Evolutionary conservation across 2,113 vertebrate genomes (phyloP).

Genomic region (Bombycilla garrulus): DNA sequence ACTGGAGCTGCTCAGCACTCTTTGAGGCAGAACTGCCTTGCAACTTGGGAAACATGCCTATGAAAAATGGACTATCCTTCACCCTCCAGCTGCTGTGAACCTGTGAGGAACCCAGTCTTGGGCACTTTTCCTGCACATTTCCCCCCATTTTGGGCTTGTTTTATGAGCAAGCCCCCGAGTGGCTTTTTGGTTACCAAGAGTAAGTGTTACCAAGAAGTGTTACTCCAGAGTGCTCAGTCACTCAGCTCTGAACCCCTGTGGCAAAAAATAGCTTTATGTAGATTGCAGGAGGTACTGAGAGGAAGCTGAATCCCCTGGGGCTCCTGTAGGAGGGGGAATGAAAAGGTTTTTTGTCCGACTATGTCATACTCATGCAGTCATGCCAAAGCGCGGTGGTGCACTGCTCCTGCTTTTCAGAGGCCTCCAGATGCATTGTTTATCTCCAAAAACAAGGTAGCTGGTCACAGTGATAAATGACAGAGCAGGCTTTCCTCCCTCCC

Average conservation of each 20-base stretch:
- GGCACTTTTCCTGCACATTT: neutral
- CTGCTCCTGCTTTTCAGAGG: neutral
- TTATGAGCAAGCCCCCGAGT: fast-evolving
- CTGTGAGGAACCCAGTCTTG: neutral
- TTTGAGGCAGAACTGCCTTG: neutral
- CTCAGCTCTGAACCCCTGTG: neutral
- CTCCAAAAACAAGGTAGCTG: neutral
- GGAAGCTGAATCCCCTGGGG: constrained; percentile 36
- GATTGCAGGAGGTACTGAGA: neutral
- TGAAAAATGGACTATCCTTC: neutral
- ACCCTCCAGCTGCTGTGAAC: neutral
- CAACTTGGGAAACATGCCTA: fast-evolving
- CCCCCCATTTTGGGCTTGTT: neutral
- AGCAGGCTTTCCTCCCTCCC: neutral
- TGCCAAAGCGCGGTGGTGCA: neutral
- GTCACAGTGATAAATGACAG: neutral
- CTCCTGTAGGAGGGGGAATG: neutral
- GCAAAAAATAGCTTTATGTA: constrained; percentile 48
- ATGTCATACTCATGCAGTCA: neutral
- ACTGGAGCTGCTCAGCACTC: neutral
- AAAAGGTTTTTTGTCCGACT: constrained; percentile 11
- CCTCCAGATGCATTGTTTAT: neutral
- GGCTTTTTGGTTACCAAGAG: neutral
- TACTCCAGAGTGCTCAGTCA: constrained; percentile 8
- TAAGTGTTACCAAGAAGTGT: neutral